Percentiles rank a stretch among this genome's conserved stretches.
Evolutionary conservation across 2,888 invertebrate species (phyloP).

Genomic region (Drosophila demipolita): DNA sequence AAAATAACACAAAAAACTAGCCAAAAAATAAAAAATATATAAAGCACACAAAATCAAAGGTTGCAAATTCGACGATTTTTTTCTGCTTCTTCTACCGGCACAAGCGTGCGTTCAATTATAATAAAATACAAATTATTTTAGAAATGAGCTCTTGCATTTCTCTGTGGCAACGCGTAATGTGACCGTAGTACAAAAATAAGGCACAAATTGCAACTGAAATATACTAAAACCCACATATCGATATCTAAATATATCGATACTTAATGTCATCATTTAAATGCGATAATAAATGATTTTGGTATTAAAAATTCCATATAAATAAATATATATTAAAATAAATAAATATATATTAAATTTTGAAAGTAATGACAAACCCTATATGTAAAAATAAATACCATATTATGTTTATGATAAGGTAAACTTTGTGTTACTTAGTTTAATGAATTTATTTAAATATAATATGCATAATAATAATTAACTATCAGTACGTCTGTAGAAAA

Average conservation of each 20-base stretch:
- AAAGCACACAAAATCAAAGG: constrained; percentile 9
- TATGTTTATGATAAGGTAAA: not conserved
- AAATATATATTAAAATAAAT: not conserved
- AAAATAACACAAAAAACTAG: too few species aligned
- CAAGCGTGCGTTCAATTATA: constrained; percentile 16
- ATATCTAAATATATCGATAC: not conserved
- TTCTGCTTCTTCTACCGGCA: constrained; percentile 32
- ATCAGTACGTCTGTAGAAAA: not conserved
- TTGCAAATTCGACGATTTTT: constrained; percentile 34
- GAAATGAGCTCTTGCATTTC: constrained; percentile 43
- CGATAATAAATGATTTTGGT: not conserved
- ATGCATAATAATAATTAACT: not conserved
- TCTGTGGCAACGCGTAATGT: constrained; percentile 37
- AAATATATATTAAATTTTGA: not conserved
- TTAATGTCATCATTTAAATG: not conserved
- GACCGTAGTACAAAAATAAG: constrained; percentile 12
- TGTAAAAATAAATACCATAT: not conserved
- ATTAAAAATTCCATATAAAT: too few species aligned
- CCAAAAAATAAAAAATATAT: constrained; percentile 5
- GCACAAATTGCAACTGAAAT: not conserved
- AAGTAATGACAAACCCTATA: not conserved
- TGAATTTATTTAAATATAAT: not conserved
- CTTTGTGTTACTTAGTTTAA: not conserved
- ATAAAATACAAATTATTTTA: constrained; percentile 23
- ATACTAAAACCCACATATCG: not conserved